These are phyloP conservation scores for Temnothorax ravouxi DNA, from an alignment of 2,888 invertebrate genomes.

Conservation along the genomic window DNA sequence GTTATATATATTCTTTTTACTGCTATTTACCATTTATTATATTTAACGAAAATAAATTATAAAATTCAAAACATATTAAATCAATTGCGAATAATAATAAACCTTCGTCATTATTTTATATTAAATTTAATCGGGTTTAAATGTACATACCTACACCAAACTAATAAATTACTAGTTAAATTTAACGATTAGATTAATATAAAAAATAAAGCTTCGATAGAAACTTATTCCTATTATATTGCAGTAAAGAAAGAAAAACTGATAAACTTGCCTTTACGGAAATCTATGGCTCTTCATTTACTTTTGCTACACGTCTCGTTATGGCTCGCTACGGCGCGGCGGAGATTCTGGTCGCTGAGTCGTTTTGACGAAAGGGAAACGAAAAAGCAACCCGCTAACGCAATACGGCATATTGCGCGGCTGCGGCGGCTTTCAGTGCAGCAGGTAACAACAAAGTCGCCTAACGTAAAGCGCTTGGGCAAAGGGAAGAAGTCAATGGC, in stretches of 20 bases:
- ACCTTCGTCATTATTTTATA: background rate
- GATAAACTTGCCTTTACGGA: background rate
- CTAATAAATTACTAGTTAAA: background rate
- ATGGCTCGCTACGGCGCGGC: background rate
- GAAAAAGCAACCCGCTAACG: constrained; percentile 21
- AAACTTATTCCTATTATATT: background rate
- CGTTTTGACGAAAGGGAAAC: constrained; percentile 42
- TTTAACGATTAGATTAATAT: background rate
- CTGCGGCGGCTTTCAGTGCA: constrained; percentile 21
- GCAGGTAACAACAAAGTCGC: constrained; percentile 37
- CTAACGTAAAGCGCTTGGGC: constrained; percentile 62
- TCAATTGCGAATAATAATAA: background rate
- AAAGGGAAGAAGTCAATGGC: constrained; percentile 70
- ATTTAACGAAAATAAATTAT: background rate
- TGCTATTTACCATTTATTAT: background rate
- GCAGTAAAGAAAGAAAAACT: background rate
- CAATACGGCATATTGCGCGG: constrained; percentile 26
- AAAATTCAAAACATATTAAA: background rate
- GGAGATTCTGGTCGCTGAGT: background rate
- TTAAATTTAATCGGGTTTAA: background rate
- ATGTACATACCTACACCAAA: background rate
- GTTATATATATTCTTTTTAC: background rate
- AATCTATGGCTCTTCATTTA: background rate
- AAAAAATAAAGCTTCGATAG: background rate
- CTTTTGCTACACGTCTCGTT: background rate